A percentile compares a stretch with the other conserved stretches of the same genome.
Conservation (phyloP, 1,140 invertebrate genomes). For the Bicyclus anynana region DNA sequence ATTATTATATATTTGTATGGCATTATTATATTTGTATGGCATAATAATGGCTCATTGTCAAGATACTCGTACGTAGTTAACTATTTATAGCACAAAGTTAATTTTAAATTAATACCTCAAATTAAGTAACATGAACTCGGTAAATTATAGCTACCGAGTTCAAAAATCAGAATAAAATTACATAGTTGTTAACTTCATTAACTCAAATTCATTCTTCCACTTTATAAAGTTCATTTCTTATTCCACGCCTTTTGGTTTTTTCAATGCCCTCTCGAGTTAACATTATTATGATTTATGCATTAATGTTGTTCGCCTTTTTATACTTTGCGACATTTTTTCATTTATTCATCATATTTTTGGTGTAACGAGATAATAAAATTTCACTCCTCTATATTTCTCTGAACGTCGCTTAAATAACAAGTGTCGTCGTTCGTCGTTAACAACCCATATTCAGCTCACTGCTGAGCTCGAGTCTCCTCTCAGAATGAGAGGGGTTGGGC, state of each 20-base stretch:
- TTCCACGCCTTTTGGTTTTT: not conserved
- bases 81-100: too few relatives aligned
- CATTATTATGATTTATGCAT: conserved; percentile 3
- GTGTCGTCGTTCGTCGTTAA: not conserved
- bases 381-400: not conserved
- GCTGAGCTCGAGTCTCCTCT: too few relatives aligned
- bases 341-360: not conserved
- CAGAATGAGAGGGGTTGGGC: too few relatives aligned
- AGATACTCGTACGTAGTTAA: too few relatives aligned
- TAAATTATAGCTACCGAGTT: too few relatives aligned
- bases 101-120: too few relatives aligned
- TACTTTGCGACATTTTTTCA: not conserved
- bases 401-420: not conserved
- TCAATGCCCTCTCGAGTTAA: not conserved
- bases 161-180: not conserved
- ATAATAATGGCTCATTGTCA: too few relatives aligned
- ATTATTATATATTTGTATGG: too few relatives aligned
- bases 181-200: not conserved
- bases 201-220: not conserved
- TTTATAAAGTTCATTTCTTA: conserved; percentile 1
- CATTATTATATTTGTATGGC: too few relatives aligned
- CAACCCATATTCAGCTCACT: too few relatives aligned
- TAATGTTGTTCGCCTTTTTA: not conserved
- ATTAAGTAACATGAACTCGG: too few relatives aligned
- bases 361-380: not conserved